Evolutionary conservation across 2,797 vertebrate species (phyloP).

Genomic region (Rousettus madagascariensis): DNA sequence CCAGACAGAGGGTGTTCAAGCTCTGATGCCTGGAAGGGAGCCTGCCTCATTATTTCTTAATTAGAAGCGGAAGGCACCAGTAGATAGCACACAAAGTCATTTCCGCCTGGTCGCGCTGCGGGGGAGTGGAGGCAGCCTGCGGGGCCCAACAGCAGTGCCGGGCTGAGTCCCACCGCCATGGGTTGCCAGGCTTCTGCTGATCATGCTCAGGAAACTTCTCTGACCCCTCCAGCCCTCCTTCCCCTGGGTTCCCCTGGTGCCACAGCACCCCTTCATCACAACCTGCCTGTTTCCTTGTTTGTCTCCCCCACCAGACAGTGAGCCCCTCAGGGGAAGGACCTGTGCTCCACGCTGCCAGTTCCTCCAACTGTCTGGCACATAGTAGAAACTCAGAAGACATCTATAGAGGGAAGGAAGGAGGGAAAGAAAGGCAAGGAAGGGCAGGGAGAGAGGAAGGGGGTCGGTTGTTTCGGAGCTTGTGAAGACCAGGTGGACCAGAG

Average conservation of each 20-base stretch:
- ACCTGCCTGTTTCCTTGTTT: not conserved
- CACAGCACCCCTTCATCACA: not conserved
- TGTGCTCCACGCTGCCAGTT: not conserved
- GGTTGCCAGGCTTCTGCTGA: not conserved
- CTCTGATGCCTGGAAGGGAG: constrained; percentile 31
- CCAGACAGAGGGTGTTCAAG: not conserved
- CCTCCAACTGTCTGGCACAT: not conserved
- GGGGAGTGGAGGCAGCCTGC: not conserved
- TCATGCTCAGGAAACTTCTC: not conserved
- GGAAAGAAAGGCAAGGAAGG: not conserved
- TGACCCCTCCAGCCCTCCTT: not conserved
- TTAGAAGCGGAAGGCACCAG: constrained; percentile 60
- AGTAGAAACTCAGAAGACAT: not conserved
- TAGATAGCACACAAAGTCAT: constrained; percentile 24
- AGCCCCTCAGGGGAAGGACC: not conserved
- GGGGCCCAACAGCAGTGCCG: not conserved
- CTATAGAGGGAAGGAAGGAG: not conserved
- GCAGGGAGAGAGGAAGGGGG: not conserved
- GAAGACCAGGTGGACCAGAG: not conserved
- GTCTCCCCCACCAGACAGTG: not conserved
- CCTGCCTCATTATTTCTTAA: constrained; percentile 68
- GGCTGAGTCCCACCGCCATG: not conserved
- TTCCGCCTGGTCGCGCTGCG: constrained; percentile 32
- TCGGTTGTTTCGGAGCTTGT: not conserved
- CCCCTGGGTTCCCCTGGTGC: not conserved